These are phyloP conservation scores for Jordanella pulchra DNA, from an alignment of 2,797 vertebrate species.

Conservation along the genomic window DNA sequence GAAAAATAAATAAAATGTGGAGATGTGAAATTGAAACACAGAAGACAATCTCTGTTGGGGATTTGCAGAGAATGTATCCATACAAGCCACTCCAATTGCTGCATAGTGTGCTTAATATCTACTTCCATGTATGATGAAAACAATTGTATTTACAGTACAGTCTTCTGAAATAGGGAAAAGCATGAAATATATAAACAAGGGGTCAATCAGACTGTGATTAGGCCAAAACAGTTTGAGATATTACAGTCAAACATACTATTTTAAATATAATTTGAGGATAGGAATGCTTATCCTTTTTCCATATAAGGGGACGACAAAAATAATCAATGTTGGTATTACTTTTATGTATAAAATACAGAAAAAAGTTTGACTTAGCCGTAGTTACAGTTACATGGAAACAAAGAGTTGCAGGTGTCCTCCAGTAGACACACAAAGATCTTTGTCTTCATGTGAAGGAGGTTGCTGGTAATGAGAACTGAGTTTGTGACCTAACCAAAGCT, in stretches of 20 bases:
- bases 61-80: constrained; percentile 28
- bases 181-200: constrained; percentile 33
- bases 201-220: constrained; percentile 30
- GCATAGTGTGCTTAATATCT: constrained; percentile 43
- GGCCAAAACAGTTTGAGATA: constrained; percentile 24
- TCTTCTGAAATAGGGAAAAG: constrained; percentile 9
- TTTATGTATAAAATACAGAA: constrained; percentile 4
- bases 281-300: neutral
- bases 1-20: constrained; percentile 33
- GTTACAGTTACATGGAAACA: constrained; percentile 5
- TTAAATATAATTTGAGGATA: constrained; percentile 25
- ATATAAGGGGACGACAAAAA: neutral
- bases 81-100: constrained; percentile 43
- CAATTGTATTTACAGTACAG: constrained; percentile 17
- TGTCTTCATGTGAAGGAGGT: constrained; percentile 23
- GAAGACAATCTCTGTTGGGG: constrained; percentile 25
- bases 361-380: neutral
- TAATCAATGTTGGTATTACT: constrained; percentile 12
- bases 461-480: constrained; percentile 47
- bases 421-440: constrained; percentile 17
- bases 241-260: constrained; percentile 24
- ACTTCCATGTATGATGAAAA: constrained; percentile 23
- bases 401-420: neutral
- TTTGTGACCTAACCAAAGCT: constrained; percentile 35
- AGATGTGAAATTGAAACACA: constrained; percentile 43